Conservation (phyloP, 2,797 vertebrate genomes). For the Ataeniobius toweri region DNA sequence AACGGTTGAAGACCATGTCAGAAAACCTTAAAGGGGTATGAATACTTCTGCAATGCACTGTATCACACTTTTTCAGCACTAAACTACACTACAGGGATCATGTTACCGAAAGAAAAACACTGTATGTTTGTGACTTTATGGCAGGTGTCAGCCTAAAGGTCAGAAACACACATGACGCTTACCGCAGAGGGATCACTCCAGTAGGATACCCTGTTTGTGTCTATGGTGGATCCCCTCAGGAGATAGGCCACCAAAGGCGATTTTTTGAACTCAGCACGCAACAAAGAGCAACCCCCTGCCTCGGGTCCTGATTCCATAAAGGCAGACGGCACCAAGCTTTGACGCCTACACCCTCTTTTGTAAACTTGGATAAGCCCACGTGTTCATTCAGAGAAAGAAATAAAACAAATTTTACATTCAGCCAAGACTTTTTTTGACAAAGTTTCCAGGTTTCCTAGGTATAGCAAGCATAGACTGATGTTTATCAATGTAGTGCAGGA, state of each 20-base stretch:
- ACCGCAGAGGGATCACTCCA: conserved; percentile 59
- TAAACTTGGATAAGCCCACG: conserved; percentile 37
- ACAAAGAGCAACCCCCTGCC: conserved; percentile 73
- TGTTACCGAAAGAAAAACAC: conserved; percentile 39
- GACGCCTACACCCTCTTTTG: conserved; percentile 39
- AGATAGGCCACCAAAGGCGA: conserved; percentile 67
- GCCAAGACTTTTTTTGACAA: neutral
- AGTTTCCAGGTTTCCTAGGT: neutral
- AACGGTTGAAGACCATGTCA: no score
- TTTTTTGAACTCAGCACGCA: conserved; percentile 79
- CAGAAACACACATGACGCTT: conserved; percentile 62
- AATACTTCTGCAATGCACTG: neutral
- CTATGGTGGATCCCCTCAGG: conserved; percentile 55
- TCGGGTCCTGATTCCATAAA: conserved; percentile 53
- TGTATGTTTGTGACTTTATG: conserved; percentile 48
- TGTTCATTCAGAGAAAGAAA: conserved; percentile 24
- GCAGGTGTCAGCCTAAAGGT: conserved; percentile 77
- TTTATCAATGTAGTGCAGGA: neutral
- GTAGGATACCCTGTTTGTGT: conserved; percentile 35
- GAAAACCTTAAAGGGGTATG: neutral
- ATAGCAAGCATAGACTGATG: neutral
- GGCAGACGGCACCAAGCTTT: conserved; percentile 41
- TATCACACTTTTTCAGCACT: neutral
- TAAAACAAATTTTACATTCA: conserved; percentile 32
- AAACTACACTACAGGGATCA: conserved; percentile 9